phyloP scores from a whole-genome alignment of 2,797 vertebrate genomes.

The Tokudaia tokunoshimensis region DNA sequence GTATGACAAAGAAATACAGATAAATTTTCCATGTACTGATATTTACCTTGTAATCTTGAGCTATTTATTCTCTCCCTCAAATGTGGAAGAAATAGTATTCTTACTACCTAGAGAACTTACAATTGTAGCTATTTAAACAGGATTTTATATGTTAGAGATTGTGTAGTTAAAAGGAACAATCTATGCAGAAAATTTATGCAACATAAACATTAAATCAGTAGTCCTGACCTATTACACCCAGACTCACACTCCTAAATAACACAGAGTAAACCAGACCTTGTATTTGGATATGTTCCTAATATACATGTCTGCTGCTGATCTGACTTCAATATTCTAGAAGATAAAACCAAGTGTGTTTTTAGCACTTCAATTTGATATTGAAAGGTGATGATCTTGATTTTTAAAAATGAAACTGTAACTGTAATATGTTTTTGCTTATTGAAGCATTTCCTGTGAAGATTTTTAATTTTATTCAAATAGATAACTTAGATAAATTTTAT shows the following conservation, averaged over 20 bases:
- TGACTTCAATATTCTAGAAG: neutral
- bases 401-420: neutral
- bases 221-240: neutral
- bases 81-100: neutral
- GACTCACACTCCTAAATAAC: neutral
- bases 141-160: neutral
- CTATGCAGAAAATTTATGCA: neutral
- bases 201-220: neutral
- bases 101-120: slow-evolving; percentile 9
- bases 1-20: neutral
- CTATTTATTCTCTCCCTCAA: neutral
- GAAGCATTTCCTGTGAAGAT: neutral
- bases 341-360: neutral
- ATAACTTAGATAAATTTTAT: slow-evolving; percentile 2
- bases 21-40: neutral
- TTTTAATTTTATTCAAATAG: neutral
- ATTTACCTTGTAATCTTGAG: neutral
- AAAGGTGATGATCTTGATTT: neutral
- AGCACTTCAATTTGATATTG: neutral
- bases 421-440: neutral
- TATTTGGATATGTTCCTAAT: neutral
- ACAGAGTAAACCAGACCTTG: neutral
- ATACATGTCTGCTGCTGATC: neutral
- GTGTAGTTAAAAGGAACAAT: too few species aligned
- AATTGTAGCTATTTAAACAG: neutral